Evolutionary conservation across 2,113 vertebrate species (phyloP).

Genomic region (Megalops atlanticus): DNA sequence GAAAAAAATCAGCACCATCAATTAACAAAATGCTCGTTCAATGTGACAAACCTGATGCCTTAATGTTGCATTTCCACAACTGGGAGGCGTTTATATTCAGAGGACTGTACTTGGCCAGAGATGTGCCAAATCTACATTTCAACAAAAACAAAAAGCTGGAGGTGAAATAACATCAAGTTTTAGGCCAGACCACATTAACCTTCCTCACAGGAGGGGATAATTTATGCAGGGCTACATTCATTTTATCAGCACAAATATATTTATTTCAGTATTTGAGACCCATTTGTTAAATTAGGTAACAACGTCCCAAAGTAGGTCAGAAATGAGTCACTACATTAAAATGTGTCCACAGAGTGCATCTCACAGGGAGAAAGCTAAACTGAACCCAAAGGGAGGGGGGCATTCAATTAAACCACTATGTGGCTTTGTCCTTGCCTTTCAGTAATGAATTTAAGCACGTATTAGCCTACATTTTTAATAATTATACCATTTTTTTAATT

Average conservation of each 20-base stretch:
- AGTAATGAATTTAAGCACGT: neutral
- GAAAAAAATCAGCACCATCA: neutral
- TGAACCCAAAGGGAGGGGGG: neutral
- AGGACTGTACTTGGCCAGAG: neutral
- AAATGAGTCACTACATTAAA: neutral
- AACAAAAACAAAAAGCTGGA: neutral
- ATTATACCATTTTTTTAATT: neutral
- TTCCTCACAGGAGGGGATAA: neutral
- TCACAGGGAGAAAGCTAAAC: neutral
- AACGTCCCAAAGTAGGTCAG: neutral
- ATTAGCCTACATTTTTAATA: neutral
- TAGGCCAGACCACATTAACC: neutral
- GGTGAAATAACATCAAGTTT: neutral
- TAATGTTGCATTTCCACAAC: neutral
- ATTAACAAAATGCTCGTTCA: neutral
- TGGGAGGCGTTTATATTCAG: neutral
- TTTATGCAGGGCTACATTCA: neutral
- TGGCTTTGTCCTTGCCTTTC: neutral
- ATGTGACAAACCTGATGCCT: neutral
- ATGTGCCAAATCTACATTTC: neutral
- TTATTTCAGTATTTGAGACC: neutral
- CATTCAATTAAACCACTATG: neutral
- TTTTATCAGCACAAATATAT: neutral
- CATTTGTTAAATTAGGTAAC: neutral
- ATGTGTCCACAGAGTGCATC: neutral